Percentiles rank a stretch among this genome's conserved stretches.
Evolutionary conservation across 1,140 invertebrate genomes (phyloP).

Genomic region (Colletes gigas): DNA sequence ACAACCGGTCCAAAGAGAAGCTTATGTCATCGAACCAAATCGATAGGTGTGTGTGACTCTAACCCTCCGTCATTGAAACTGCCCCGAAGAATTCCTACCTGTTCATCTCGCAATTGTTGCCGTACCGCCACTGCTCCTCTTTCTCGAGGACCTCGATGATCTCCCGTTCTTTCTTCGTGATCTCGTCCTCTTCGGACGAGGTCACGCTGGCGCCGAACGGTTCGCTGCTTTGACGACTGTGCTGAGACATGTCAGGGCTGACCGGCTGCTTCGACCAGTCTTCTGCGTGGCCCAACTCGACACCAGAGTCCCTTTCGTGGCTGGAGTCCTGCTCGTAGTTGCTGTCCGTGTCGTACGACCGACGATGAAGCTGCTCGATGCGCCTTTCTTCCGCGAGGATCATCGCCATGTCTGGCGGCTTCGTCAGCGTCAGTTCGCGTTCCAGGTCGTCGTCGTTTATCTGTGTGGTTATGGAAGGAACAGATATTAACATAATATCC

Average conservation of each 20-base stretch:
- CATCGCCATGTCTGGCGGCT: conserved; percentile 90
- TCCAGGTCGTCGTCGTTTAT: conserved; percentile 86
- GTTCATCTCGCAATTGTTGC: conserved; percentile 73
- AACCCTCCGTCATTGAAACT: neutral
- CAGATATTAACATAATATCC: too few species aligned
- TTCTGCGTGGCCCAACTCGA: conserved; percentile 84
- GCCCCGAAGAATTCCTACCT: conserved; percentile 61
- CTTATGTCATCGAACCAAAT: conserved; percentile 6
- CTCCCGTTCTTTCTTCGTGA: conserved; percentile 86
- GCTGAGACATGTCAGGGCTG: conserved; percentile 84
- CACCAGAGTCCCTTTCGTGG: conserved; percentile 86
- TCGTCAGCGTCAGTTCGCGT: conserved; percentile 85
- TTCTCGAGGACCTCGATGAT: conserved; percentile 87
- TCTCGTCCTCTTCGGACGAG: conserved; percentile 88
- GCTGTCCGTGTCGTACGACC: conserved; percentile 82
- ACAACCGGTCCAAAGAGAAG: conserved; percentile 4
- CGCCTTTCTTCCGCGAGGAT: conserved; percentile 90
- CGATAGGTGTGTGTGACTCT: conserved; percentile 12
- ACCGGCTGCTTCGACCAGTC: conserved; percentile 83
- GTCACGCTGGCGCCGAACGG: conserved; percentile 84
- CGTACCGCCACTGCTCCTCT: conserved; percentile 83
- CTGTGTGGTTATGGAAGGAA: conserved; percentile 47
- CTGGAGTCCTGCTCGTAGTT: conserved; percentile 80
- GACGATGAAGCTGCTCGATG: conserved; percentile 86
- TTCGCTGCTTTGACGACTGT: conserved; percentile 90